phyloP scores from a whole-genome alignment of 2,113 vertebrate genomes.

The Notechis scutatus region DNA sequence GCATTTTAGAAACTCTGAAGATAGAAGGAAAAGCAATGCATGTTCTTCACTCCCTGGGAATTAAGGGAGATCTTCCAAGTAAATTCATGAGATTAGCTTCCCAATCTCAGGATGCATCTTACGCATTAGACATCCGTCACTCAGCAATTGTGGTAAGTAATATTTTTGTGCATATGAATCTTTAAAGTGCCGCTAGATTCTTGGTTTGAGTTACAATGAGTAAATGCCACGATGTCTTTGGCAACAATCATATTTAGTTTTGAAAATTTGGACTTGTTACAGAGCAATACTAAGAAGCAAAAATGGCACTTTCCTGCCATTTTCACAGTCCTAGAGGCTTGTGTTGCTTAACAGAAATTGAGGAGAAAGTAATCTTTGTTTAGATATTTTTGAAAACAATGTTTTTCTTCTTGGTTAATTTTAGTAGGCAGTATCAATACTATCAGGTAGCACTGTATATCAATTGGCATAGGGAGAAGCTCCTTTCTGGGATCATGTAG shows the following conservation, averaged over 20 bases:
- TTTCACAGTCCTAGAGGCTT: neutral
- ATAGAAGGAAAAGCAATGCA: slow-evolving; percentile 84
- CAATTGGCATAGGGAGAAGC: neutral
- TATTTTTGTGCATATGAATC: neutral
- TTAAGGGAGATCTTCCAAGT: slow-evolving; percentile 74
- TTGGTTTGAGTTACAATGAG: neutral
- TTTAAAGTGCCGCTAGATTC: neutral
- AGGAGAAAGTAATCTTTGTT: neutral
- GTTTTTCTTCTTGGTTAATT: neutral
- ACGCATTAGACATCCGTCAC: slow-evolving; percentile 88
- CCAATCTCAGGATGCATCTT: slow-evolving; percentile 70
- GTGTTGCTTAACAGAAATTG: neutral
- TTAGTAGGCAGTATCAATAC: neutral
- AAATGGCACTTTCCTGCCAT: neutral
- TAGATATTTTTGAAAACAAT: neutral
- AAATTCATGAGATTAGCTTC: slow-evolving; percentile 80
- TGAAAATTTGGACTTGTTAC: neutral
- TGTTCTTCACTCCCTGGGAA: slow-evolving; percentile 85
- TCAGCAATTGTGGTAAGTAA: slow-evolving; percentile 85
- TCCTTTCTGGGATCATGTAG: neutral
- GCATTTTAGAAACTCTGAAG: slow-evolving; percentile 79
- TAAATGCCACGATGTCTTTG: neutral
- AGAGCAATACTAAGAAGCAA: neutral
- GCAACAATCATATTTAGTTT: neutral
- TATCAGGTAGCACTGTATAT: neutral